Evolutionary conservation across 2,797 vertebrate genomes (phyloP), one percentile per base, ranked within the genome.

Genomic region (Myoxocephalus aenaeus): DNA sequence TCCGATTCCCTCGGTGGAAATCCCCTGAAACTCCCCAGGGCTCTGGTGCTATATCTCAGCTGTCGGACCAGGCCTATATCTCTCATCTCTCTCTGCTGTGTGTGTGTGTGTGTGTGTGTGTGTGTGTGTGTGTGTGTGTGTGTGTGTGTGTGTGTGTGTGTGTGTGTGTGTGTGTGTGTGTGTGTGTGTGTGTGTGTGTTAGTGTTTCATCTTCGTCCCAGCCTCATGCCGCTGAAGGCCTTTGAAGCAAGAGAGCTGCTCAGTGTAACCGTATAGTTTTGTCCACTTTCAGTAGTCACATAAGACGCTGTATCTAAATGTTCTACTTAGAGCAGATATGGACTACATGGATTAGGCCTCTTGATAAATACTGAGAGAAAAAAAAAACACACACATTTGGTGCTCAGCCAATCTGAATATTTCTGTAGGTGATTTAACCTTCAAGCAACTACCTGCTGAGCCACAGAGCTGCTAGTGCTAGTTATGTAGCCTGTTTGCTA

Each of bases 1-100:
- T 92, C 92, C 82, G 54, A 90, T 83, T 91, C 87, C 86, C 93
- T 90, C 25, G n/a, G 82, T 94, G 93, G 93, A 92, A 93, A 93
- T 91, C 93, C 93, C 92, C 93, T 91, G 88, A 93, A 94, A 90
- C 87, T 92, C 92, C 93, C 90, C 88, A 88, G 87, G 80, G 90
- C 88, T 86, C 86, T 87, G 15, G 87, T 90, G 85, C 91, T 90
- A 89, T 87, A 91, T 92, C 90, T 93, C 90, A 92, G 85, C 93
- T 94, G 93, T 91, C 89, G 71, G 84, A 90, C 88, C 61, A 73
- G 80, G 80, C 79, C 88, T 83, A 63, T 83, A 81, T 91, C 91
- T 88, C 89, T 79, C 88, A 86, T 88, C 91, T 78, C 72, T 75
- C 50, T 80, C 54, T 75, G 36, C 73, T 67, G 29, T 56, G 32